phyloP scores from a whole-genome alignment of 2,113 vertebrate genomes.

The Falcunculus frontatus region DNA sequence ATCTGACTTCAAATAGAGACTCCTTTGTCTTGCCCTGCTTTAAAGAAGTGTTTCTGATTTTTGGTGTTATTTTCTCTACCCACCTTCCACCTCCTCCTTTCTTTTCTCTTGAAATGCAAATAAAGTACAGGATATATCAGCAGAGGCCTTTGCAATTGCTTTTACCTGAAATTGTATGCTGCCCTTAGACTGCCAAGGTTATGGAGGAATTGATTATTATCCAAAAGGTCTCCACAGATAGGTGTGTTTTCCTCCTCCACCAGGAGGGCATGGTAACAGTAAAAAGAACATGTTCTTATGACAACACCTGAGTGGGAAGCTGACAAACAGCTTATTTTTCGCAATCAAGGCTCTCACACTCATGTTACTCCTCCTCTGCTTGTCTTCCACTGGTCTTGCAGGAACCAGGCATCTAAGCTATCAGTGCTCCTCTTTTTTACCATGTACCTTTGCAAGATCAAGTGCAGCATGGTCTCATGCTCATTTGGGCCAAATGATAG shows the following conservation, averaged over 20 bases:
- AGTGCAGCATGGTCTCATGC: neutral
- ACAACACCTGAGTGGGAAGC: neutral
- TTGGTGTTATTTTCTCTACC: neutral
- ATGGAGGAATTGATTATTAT: neutral
- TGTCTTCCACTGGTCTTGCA: neutral
- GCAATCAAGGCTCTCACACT: neutral
- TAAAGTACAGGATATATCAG: neutral
- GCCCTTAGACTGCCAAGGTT: neutral
- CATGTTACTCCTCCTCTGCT: neutral
- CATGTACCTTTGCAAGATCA: neutral
- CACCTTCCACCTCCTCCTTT: neutral
- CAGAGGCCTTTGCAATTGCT: neutral
- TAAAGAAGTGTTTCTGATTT: neutral
- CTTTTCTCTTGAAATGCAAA: neutral
- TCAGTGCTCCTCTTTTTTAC: neutral
- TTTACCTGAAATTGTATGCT: neutral
- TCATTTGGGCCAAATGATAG: neutral
- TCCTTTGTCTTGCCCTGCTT: neutral
- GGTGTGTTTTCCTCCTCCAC: neutral
- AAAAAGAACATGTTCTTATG: neutral
- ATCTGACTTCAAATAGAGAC: neutral
- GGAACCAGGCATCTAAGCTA: neutral
- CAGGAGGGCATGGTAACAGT: neutral
- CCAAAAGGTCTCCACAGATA: neutral
- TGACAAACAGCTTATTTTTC: neutral